These are phyloP conservation scores for Myrmophylax atrothorax DNA, from an alignment of 2,113 vertebrate genomes.

Conservation along the genomic window DNA sequence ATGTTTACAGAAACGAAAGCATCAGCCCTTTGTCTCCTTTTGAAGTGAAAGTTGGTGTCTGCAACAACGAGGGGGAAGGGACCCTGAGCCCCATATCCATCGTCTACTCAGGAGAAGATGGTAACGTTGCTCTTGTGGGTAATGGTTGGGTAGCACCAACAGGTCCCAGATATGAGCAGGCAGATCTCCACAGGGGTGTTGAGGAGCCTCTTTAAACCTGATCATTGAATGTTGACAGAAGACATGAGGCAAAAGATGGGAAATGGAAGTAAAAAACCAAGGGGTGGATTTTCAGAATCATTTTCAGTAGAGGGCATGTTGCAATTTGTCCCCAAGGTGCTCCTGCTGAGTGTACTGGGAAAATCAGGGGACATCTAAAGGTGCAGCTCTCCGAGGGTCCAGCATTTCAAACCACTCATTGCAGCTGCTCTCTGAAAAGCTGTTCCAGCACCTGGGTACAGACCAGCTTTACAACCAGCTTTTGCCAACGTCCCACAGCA, in stretches of 20 bases:
- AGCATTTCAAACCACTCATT: neutral
- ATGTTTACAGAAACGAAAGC: slow-evolving; percentile 85
- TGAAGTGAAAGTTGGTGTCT: slow-evolving; percentile 88
- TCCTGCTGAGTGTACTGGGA: neutral
- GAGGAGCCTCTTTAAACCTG: neutral
- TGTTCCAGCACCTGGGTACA: neutral
- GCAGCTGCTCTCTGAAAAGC: neutral
- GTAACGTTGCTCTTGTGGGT: slow-evolving; percentile 22
- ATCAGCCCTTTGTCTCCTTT: slow-evolving; percentile 82
- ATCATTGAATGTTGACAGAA: neutral
- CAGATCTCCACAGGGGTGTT: neutral
- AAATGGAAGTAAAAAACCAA: neutral
- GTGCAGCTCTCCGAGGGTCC: neutral
- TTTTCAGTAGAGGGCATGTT: neutral
- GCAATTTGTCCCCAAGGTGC: neutral
- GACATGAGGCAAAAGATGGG: fast-evolving
- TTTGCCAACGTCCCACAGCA: neutral
- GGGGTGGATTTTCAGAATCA: neutral
- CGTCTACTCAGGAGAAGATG: slow-evolving; percentile 87
- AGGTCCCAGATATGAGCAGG: neutral
- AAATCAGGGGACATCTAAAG: neutral
- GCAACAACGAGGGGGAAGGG: slow-evolving; percentile 85
- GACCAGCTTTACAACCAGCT: fast-evolving
- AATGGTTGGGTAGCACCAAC: fast-evolving
- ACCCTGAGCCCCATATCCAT: slow-evolving; percentile 73